Evolutionary conservation across 1,140 invertebrate genomes (phyloP), one percentile per base, ranked within the genome.

Genomic region (Chlorops oryzae): DNA sequence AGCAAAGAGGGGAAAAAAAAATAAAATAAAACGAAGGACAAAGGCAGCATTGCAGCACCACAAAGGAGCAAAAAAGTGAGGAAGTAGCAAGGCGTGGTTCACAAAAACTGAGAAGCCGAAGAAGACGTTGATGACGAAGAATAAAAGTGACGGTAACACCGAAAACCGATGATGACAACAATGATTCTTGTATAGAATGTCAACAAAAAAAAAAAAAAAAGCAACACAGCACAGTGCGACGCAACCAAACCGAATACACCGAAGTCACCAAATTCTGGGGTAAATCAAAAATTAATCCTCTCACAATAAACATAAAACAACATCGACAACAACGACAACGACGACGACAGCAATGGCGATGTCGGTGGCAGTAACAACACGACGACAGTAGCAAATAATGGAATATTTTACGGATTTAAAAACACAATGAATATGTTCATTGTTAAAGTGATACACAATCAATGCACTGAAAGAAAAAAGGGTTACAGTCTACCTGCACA

Each of bases 281-380:
- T 65, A 63, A 63, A 65, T 65, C 62, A 65, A 65, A 63, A 65
- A 65, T 65, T 65, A 65, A 65, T 65, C 62, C 62, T 56, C 65
- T 65, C 54, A 66, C 7, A 43, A 54, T 23, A 47, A 47, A 20
- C 34, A 45, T 47, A 23, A 47, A 47, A 18, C 28, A 47, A 27
- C 28, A 47, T 18, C 27, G 21, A 47, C 17, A 47, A 10, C 45
- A 35, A 21, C 28, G n/a, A 47, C 34, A 47, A 37, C 7, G 20
- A 45, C 24, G 32, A 28, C 43, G 20, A 45, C 23, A 45, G 20
- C 22, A 25, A 22, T 20, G 32, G 18, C 10, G 7, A 25, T 12
- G 32, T 13, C 22, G 18, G 10, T 61, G 66, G 59, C 56, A 59
- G 59, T 57, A 57, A 63, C 61, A 59, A 55, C 63, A 43, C 17